Conservation (phyloP, 2,113 vertebrate species). For the Scophthalmus maximus region DNA sequence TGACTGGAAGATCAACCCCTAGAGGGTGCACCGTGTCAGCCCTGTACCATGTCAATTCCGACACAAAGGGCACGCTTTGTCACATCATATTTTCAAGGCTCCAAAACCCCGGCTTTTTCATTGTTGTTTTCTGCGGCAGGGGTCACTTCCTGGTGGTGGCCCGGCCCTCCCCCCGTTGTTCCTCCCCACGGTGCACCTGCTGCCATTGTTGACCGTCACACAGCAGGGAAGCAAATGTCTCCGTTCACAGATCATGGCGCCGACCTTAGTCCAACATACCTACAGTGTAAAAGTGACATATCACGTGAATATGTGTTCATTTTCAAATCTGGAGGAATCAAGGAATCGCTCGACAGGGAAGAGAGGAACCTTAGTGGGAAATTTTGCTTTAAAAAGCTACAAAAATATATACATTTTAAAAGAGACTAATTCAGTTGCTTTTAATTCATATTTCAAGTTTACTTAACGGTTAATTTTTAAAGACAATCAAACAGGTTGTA, state of each 20-base stretch:
- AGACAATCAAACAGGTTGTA: neutral
- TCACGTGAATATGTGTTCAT: no score
- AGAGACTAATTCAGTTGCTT: no score
- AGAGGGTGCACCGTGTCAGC: slow-evolving; percentile 83
- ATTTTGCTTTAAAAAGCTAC: no score
- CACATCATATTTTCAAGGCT: slow-evolving; percentile 84
- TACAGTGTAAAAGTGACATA: no score
- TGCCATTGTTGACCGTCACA: slow-evolving; percentile 68
- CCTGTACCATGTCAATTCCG: slow-evolving; percentile 79
- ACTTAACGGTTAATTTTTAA: no score
- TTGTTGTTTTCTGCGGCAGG: slow-evolving; percentile 72
- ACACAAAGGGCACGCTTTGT: slow-evolving; percentile 84
- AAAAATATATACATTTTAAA: no score
- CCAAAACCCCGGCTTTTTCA: slow-evolving; percentile 70
- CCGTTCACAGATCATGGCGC: slow-evolving; percentile 31
- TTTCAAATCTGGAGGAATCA: no score
- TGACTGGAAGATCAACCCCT: slow-evolving; percentile 84
- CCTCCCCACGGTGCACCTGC: slow-evolving; percentile 70
- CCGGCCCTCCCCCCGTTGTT: slow-evolving; percentile 26
- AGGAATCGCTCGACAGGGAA: no score
- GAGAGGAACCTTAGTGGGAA: no score
- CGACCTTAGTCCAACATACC: slow-evolving; percentile 5
- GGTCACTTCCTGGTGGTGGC: slow-evolving; percentile 70
- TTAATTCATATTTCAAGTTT: no score
- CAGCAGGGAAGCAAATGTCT: slow-evolving; percentile 54